Evolutionary conservation across 2,888 invertebrate genomes (phyloP), one percentile per base, ranked within the genome.

Genomic region (Griposia aprilina): DNA sequence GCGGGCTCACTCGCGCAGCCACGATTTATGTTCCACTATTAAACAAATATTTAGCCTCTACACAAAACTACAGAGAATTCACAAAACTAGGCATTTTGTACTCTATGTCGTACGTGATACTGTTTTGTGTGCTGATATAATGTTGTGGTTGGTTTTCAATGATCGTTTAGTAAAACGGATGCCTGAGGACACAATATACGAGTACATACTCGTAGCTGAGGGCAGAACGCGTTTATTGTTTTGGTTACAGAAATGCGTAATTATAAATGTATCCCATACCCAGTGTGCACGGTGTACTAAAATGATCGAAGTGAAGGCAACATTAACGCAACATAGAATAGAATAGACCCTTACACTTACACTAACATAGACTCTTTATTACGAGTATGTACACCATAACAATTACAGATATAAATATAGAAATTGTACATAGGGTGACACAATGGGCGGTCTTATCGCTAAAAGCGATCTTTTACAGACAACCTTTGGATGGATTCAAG

Each of bases 11-110:
- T 41, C 66, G 76, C 17, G 76, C 73, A 6, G 15, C 8, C 55
- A 66, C 79, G 52, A 78, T 86, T 78, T 76, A 76, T 74, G 75
- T 26, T 5, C 66, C 78, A 71, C 83, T 83, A 76, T 78, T 70
- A 76, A 78, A 84, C 87, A 86, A 86, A 85, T 65, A 85, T 75
- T 75, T 78, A 82, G 62, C 59, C 62, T 70, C 59, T 63, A 66
- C 65, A 69, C 70, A 66, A 73, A 59, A 41, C 66, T 48, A 65
- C 52, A 13, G 23, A 20, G 11, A 17, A 15, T 52, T n/a, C 45
- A 41, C 17, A 8, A 15, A 59, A 23, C 63, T 45, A 30, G 2
- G 30, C 36, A 78, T 48, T 60, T 45, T 75, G 41, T 45, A 65
- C 78, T 59, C 36, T 76, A 70, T 57, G 13, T 11, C 0, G 3